Base-by-base conservation (phyloP, 2,113 vertebrate species). In the Thymallus thymallus region DNA sequence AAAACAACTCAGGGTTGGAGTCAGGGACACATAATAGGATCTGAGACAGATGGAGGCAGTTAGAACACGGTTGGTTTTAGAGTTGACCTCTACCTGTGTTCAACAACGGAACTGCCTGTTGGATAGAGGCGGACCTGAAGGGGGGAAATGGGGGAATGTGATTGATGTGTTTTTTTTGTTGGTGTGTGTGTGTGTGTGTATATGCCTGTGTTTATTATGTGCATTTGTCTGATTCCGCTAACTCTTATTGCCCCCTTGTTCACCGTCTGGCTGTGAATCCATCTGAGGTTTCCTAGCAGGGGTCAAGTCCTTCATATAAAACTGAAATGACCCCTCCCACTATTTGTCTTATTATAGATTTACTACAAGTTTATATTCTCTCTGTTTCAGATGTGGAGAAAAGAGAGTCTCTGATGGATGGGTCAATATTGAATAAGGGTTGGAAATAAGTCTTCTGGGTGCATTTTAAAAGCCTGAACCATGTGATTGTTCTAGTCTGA, bases 401-500 rank as follows among this genome's bases (percentile, higher is more conserved):
- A 60, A 80, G 82, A 80, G 56, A 82, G 80, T 16, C 69, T 78
- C 68, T 76, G 72, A 82, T 80, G 26, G 87, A 83, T 68, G 81
- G 78, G 85, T 88, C 82, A 82, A 77, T 72, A 83, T 83, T 73
- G 82, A 81, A 69, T 73, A 80, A 80, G 78, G 65, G 71, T 78
- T 88, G 69, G 84, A 84, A 90, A 89, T 81, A 79, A 77, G 73
- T 81, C 88, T 82, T 87, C 72, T 56, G 86, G 85, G 88, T 81
- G 83, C 78, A 29, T 89, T 87, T 77, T 86, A 82, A 88, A 81
- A 74, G 71, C 78, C 77, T 82, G 83, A 82, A 88, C 88, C 71
- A 85, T 90, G 86, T 91, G 88, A 76, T 90, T 90, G 84, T 90
- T 88, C 10, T 80, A 79, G 88, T 88, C 87, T 90, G 86, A 87